Evolutionary conservation across 2,888 invertebrate species (phyloP), one percentile per base, ranked within the genome.

Genomic region (Anthophora plumipes): DNA sequence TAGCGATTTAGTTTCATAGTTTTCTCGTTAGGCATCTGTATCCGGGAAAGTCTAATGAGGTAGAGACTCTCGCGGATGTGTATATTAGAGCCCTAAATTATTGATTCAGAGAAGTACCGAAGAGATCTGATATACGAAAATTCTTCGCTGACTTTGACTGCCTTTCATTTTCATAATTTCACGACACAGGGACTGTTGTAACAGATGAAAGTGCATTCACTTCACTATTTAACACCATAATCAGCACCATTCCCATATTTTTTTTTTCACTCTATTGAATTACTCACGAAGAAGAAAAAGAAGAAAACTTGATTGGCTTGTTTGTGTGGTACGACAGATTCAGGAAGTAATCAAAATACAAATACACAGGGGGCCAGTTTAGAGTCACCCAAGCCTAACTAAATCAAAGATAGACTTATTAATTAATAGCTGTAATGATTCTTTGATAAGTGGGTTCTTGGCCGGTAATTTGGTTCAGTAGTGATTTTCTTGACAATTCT

Each of bases 321-420:
- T 57, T 66, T 63, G n/a, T 46, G 12, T 20, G 14, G 25, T 31
- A 43, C 11, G 79, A 60, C 59, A 78, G 61, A 82, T 85, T 78
- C 83, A 81, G 74, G 80, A 81, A 82, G 85, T 86, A 86, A 90
- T 89, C 88, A 89, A 88, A 90, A 90, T 83, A 89, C 83, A 88
- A 89, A 89, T 39, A 61, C 88, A 90, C 89, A 90, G 91, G 91
- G 91, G 91, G 91, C 90, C 90, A 91, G 89, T 88, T 84, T 88
- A 85, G 91, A 82, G 91, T 90, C 91, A 88, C 92, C 92, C 91
- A 85, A 92, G 92, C 92, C 93, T 93, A 93, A 93, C 86, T 83
- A 91, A 93, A 93, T 92, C 93, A 93, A 93, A 93, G 88, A 91
- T 93, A 92, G 91, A 92, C 90, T 91, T 91, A 91, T 90, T 86